Conservation (phyloP, 2,113 vertebrate species). For the Equus quagga region DNA sequence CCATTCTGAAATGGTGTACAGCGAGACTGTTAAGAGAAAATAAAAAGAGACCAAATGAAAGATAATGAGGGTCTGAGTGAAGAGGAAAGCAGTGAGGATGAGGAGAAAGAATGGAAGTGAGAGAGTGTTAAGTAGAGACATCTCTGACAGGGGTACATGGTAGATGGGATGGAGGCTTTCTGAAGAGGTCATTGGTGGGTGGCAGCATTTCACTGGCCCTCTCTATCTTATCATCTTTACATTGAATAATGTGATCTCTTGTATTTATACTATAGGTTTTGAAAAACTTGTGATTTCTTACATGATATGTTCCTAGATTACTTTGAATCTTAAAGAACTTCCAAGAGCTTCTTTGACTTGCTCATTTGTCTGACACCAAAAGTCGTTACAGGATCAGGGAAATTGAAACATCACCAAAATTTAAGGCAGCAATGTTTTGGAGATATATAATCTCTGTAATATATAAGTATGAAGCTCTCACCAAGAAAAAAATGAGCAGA, state of each 20-base stretch:
- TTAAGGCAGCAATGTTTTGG: not conserved
- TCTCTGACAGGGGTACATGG: fast-evolving
- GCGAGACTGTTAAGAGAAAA: not conserved
- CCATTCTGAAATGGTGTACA: not conserved
- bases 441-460: not conserved
- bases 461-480: not conserved
- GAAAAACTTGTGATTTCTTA: not conserved
- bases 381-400: not conserved
- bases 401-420: not conserved
- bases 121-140: too few relatives aligned
- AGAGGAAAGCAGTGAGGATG: not conserved
- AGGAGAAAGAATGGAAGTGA: not conserved
- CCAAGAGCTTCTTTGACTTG: not conserved
- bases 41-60: not conserved
- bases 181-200: not conserved
- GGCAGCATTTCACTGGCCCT: not conserved
- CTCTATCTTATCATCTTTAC: not conserved
- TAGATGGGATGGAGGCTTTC: not conserved
- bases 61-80: not conserved
- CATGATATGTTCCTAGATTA: not conserved
- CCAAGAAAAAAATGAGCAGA: not conserved
- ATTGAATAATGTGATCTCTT: not conserved
- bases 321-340: not conserved
- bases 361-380: not conserved
- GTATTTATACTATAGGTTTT: not conserved